phyloP scores from a whole-genome alignment of 2,113 vertebrate genomes.

The Aramus guarauna region DNA sequence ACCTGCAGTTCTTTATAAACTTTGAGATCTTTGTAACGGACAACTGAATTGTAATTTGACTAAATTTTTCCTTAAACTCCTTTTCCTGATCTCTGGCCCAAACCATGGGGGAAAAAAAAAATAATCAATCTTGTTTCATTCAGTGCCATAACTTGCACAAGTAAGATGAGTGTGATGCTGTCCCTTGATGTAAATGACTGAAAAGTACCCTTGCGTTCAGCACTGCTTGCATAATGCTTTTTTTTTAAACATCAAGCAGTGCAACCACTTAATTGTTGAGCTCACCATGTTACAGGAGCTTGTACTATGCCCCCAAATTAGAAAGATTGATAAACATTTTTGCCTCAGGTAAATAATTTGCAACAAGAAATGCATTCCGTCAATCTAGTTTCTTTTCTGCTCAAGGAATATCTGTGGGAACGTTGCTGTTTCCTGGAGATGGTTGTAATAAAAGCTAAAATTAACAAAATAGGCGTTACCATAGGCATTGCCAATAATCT shows the following conservation, averaged over 20 bases:
- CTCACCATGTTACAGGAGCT: background rate
- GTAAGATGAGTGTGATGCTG: background rate
- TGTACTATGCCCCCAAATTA: background rate
- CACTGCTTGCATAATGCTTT: background rate
- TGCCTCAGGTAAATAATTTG: conserved; percentile 12
- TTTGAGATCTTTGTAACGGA: background rate
- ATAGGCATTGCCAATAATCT: conserved; percentile 3
- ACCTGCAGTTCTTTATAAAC: background rate
- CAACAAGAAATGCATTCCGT: background rate
- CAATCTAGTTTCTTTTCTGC: background rate
- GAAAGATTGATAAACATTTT: background rate
- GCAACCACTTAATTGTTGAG: background rate
- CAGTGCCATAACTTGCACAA: background rate
- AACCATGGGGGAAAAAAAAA: background rate
- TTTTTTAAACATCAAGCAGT: background rate
- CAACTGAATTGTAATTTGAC: background rate
- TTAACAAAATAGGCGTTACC: conserved; percentile 9
- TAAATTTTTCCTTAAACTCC: background rate
- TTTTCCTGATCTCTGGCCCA: background rate
- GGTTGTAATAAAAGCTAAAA: conserved; percentile 30
- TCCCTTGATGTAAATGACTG: background rate
- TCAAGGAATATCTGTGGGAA: conserved; percentile 11
- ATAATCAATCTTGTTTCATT: background rate
- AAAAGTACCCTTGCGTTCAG: background rate
- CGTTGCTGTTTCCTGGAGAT: conserved; percentile 4